Evolutionary conservation across 2,888 invertebrate genomes (phyloP), one percentile per base, ranked within the genome.

Genomic region (Sturmia bella): DNA sequence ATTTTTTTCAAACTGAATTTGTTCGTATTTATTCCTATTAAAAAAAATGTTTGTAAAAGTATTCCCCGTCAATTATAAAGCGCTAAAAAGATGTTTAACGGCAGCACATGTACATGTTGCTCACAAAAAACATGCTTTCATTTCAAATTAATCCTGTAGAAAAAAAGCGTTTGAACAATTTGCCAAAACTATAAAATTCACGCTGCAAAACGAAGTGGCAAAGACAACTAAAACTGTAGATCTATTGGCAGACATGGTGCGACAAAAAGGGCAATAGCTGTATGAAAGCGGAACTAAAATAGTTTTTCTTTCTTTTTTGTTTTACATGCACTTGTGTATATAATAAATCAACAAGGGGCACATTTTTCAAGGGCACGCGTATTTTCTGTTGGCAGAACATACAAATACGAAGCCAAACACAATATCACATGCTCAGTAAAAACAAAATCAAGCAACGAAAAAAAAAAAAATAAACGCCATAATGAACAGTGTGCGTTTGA

Each of bases 301-400:
- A 54, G 27, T 7, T 32, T 32, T 32, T 32, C 9, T 27, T 27
- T 27, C 3, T 27, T 32, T 32, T 5, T 32, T 32, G 19, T 66
- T 72, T 50, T 57, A 57, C 56, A 37, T 21, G 45, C 13, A 54
- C 13, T 37, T n/a, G 61, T 61, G 43, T 64, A 19, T 57, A 45
- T 66, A 69, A 63, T 48, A 74, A 63, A 73, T 54, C 61, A 54
- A 64, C 69, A 63, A 56, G 78, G 82, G 78, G 82, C 74, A 78
- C 56, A 78, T 59, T 74, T 78, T 82, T 78, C 82, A 82, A 82
- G 82, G 82, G 82, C 82, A 82, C 78, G 74, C 82, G 78, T 61
- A 32, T 78, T 78, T 70, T 76, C 61, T 41, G 41, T 78, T 64
- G 43, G 21, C 41, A 19, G 59, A 32, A 32, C 9, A 32, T 70